Base-by-base conservation (phyloP, 2,113 vertebrate genomes). In the Microcebus lehilahytsara region DNA sequence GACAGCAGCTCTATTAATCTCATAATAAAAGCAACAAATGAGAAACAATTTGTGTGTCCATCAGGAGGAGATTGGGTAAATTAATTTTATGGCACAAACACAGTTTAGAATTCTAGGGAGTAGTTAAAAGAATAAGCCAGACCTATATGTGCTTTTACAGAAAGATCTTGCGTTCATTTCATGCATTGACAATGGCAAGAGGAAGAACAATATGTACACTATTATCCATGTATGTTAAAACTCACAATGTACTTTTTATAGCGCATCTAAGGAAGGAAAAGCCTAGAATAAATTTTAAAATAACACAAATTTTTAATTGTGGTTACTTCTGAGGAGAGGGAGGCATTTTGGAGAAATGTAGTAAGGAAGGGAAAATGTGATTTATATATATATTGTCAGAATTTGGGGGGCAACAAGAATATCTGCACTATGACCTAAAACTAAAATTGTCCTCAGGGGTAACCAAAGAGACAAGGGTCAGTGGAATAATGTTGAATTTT, bases 101-200 rank as follows among this genome's bases (percentile, higher is more conserved):
- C 16, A 71, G 32, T 64, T 81, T 71, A 95, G 60, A 93, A 83
- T 86, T 87, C 53, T 66, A 83, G 19, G 34, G 30, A 93, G 62
- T 16, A 88, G 32, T 91, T 87, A 74, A 86, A 53, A 83, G 30
- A 19, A 64, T 83, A 22, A 92, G 27, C 51, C 79, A 49, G 17
- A n/a, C 85, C 89, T 88, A 17, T 62, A 32, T 37, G 22, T 87
- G 13, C 9, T 96, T 7, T 89, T 69, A 95, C 5, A 56, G 64
- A 91, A 88, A 85, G 30, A 81, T 89, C 30, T 37, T 71, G 25
- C 64, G n/a, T 85, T 93, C n/a, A 25, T 91, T 95, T 96, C 89
- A 72, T 23, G 49, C 30, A 85, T 37, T 83, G 79, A 81, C 74
- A 93, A 60, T 27, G 13, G 34, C 17, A 96, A 95, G 53, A 89